Evolutionary conservation across 2,888 invertebrate species (phyloP), one percentile per base, ranked within the genome.

Genomic region (Scaptomyza tumidula): DNA sequence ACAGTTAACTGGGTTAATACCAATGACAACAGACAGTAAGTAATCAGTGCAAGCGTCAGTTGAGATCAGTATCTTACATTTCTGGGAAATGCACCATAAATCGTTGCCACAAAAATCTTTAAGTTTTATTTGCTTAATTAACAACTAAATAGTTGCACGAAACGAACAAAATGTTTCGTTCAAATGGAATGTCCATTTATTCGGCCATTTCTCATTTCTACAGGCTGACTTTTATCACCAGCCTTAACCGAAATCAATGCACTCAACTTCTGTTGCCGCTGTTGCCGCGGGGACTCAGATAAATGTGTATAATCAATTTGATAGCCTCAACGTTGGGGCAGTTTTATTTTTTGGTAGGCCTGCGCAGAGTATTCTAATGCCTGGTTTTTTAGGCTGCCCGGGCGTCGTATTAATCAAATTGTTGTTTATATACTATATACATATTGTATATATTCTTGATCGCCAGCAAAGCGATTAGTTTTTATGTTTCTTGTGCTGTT

Each of bases 261-360:
- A 75, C 66, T 63, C 52, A 62, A 66, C 54, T 72, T 60, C 46
- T 35, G 68, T 48, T 53, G 53, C 58, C n/a, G n/a, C 0, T 16
- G 46, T 43, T 54, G 63, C 14, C 27, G 44, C 14, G 55, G 58
- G 48, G 41, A 61, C 54, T 68, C 71, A 82, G 83, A 88, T 86
- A 90, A 89, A 89, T 86, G 87, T 77, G 73, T 75, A 75, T 86
- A 88, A 90, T 90, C 89, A 89, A 90, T 90, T 90, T 89, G 77
- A 88, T 87, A 75, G 73, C 83, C 85, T 13, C 64, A 49, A 44
- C 49, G 39, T 54, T 59, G 53, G 58, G 72, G 46, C 31, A 45
- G 53, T 48, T 48, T n/a, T 37, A n/a, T 5, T 29, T 45, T 48
- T 50, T 57, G 57, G 1, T 19, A 19, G 19, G 19, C 64, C 54